Evolutionary conservation across 1,140 invertebrate species (phyloP).

Genomic region (Kradibia gibbosae): DNA sequence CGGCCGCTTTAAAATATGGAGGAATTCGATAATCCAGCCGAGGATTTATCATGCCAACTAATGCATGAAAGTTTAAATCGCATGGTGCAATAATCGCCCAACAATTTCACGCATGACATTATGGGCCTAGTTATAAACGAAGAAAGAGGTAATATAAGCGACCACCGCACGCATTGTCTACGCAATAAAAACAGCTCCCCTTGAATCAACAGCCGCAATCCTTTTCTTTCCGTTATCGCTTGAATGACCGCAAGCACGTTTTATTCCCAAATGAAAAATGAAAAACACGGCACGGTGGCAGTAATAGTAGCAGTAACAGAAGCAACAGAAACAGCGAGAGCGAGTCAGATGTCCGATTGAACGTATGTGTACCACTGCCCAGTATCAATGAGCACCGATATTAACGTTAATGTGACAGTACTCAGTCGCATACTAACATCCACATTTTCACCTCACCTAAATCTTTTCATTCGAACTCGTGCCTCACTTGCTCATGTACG

Average conservation of each 20-base stretch:
- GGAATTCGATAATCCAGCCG: neutral
- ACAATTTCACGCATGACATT: neutral
- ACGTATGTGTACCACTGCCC: conserved; percentile 3
- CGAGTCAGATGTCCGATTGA: neutral
- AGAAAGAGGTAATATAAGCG: conserved; percentile 18
- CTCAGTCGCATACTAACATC: conserved; percentile 64
- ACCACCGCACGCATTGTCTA: conserved; percentile 7
- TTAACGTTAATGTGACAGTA: conserved; percentile 68
- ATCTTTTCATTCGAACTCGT: conserved; percentile 31
- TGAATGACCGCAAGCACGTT: neutral
- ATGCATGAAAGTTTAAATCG: neutral
- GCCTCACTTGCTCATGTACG: conserved; percentile 52
- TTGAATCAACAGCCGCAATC: neutral
- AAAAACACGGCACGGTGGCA: neutral
- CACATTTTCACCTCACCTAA: conserved; percentile 62
- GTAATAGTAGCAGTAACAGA: neutral
- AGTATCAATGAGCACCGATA: conserved; percentile 64
- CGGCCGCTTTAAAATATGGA: neutral
- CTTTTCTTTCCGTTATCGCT: neutral
- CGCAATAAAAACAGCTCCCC: neutral
- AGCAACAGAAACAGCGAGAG: neutral
- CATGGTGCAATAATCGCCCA: neutral
- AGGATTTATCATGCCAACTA: neutral
- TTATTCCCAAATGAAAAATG: conserved; percentile 15
- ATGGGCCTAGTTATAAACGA: neutral